These are phyloP conservation scores for Oppia nitens DNA, from an alignment of 1,140 invertebrate species.

Conservation along the genomic window DNA sequence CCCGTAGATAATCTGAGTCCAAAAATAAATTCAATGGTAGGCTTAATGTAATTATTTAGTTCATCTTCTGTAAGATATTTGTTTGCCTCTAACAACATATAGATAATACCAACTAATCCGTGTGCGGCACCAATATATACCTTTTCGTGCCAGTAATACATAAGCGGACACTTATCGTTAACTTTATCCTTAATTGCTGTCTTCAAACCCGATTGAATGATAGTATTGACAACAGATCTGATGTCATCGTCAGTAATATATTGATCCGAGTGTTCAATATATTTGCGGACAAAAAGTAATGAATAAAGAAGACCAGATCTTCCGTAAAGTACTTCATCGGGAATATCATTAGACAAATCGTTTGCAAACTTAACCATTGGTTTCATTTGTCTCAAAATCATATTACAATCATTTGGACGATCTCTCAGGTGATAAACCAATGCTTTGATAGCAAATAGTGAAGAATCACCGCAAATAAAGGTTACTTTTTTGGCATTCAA, in stretches of 20 bases:
- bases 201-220: conserved; percentile 46
- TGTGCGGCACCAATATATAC: conserved; percentile 71
- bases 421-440: conserved; percentile 37
- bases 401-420: background rate
- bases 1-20: conserved; percentile 39
- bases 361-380: background rate
- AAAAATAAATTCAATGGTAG: conserved; percentile 46
- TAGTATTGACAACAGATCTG: conserved; percentile 40
- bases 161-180: conserved; percentile 40
- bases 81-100: conserved; percentile 50
- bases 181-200: conserved; percentile 32
- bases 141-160: conserved; percentile 66
- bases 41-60: conserved; percentile 33
- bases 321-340: conserved; percentile 71
- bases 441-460: conserved; percentile 49
- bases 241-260: conserved; percentile 31
- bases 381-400: background rate
- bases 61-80: conserved; percentile 36
- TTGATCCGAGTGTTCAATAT: conserved; percentile 23
- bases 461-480: conserved; percentile 59
- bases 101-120: conserved; percentile 66
- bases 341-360: conserved; percentile 28
- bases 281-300: conserved; percentile 47
- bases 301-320: conserved; percentile 64
- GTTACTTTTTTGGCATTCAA: conserved; percentile 37